Conservation (phyloP, 2,113 vertebrate genomes). For the Glaucidium brasilianum region DNA sequence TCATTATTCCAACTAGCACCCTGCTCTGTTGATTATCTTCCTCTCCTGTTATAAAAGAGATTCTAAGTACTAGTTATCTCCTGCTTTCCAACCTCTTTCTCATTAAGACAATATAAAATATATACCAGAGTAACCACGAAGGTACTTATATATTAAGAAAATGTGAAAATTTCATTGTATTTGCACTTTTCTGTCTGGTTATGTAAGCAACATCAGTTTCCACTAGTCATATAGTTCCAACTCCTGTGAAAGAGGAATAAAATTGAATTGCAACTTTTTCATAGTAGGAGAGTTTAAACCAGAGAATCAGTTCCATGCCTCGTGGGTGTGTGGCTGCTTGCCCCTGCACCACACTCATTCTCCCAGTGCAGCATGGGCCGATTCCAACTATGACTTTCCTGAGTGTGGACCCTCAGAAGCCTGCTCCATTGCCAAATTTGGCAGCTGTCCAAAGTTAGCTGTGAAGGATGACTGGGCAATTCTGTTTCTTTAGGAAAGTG, state of each 20-base stretch:
- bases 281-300: not conserved
- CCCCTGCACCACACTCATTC: rapidly evolving
- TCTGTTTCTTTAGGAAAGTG: not conserved
- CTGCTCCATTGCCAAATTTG: not conserved
- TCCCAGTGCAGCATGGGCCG: not conserved
- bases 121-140: not conserved
- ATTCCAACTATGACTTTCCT: not conserved
- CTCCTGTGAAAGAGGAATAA: not conserved
- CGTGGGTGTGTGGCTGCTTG: rapidly evolving
- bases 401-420: rapidly evolving
- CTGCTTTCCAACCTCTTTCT: not conserved
- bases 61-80: not conserved
- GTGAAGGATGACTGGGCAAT: rapidly evolving
- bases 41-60: not conserved
- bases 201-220: not conserved
- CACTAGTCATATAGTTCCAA: not conserved
- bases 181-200: not conserved
- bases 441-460: not conserved
- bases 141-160: not conserved
- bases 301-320: not conserved
- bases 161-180: not conserved
- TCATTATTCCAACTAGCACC: not conserved
- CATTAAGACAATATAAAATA: not conserved
- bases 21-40: not conserved
- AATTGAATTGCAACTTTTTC: not conserved